phyloP scores from a whole-genome alignment of 2,888 invertebrate genomes.

The Venusia cambrica region DNA sequence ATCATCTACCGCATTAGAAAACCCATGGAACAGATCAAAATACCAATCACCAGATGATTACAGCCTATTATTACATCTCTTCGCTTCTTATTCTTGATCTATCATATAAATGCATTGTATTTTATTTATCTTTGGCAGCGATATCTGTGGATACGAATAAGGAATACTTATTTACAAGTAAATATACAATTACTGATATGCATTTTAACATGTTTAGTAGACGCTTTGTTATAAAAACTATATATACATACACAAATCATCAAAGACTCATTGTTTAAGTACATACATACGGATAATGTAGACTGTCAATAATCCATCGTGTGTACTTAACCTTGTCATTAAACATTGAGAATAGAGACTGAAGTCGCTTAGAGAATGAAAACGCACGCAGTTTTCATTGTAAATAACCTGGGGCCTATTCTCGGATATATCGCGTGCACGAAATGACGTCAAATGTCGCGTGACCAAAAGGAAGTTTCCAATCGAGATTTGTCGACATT shows the following conservation, averaged over 20 bases:
- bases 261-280: slow-evolving; percentile 27
- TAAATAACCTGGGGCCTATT: slow-evolving; percentile 57
- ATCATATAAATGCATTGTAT: slow-evolving; percentile 55
- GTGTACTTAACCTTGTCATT: slow-evolving; percentile 29
- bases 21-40: no score
- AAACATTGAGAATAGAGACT: slow-evolving; percentile 27
- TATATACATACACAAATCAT: slow-evolving; percentile 24
- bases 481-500: no score
- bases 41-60: no score
- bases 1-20: no score
- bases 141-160: slow-evolving; percentile 67
- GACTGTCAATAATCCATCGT: slow-evolving; percentile 29
- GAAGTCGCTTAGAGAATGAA: slow-evolving; percentile 34
- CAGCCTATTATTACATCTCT: slow-evolving; percentile 40
- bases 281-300: slow-evolving; percentile 28
- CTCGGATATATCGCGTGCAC: no score
- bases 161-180: slow-evolving; percentile 67
- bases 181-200: slow-evolving; percentile 57
- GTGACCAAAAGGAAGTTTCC: no score
- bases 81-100: slow-evolving; percentile 54
- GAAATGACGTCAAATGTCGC: no score
- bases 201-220: slow-evolving; percentile 60
- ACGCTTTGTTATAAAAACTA: slow-evolving; percentile 47
- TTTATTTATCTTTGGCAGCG: slow-evolving; percentile 70
- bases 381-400: slow-evolving; percentile 38